Conservation (phyloP, 2,888 invertebrate genomes). For the Andrena hattorfiana region DNA sequence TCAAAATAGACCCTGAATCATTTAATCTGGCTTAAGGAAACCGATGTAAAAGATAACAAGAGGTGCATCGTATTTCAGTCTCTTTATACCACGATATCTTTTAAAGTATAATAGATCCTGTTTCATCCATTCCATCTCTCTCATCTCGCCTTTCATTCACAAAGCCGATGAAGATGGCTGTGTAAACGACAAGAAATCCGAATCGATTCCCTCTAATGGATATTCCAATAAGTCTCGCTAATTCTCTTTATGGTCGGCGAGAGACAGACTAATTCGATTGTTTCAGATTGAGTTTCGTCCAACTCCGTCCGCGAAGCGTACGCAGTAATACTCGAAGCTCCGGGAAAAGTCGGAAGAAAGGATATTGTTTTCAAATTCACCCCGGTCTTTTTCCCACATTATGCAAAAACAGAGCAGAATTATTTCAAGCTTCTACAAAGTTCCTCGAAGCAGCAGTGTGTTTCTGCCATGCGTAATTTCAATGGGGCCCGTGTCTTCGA, state of each 20-base stretch:
- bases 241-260: constrained; percentile 43
- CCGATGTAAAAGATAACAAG: background rate
- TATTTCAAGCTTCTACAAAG: no score
- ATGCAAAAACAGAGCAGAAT: no score
- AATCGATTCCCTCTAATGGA: constrained; percentile 48
- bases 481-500: no score
- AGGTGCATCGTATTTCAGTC: background rate
- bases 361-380: background rate
- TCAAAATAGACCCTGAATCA: background rate
- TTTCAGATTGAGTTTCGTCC: constrained; percentile 38
- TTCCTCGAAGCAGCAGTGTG: no score
- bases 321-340: background rate
- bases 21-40: background rate
- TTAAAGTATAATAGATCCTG: constrained; percentile 3
- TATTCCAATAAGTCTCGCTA: constrained; percentile 44
- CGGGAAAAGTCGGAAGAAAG: background rate
- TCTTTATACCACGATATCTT: background rate
- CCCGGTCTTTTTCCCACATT: background rate
- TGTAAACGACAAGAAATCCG: constrained; percentile 32
- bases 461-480: no score
- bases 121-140: background rate
- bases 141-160: constrained; percentile 32
- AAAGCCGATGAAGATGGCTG: constrained; percentile 46
- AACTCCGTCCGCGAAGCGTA: background rate
- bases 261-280: constrained; percentile 45